Conservation (phyloP, 2,113 vertebrate species). For the Lycocorax pyrrhopterus region DNA sequence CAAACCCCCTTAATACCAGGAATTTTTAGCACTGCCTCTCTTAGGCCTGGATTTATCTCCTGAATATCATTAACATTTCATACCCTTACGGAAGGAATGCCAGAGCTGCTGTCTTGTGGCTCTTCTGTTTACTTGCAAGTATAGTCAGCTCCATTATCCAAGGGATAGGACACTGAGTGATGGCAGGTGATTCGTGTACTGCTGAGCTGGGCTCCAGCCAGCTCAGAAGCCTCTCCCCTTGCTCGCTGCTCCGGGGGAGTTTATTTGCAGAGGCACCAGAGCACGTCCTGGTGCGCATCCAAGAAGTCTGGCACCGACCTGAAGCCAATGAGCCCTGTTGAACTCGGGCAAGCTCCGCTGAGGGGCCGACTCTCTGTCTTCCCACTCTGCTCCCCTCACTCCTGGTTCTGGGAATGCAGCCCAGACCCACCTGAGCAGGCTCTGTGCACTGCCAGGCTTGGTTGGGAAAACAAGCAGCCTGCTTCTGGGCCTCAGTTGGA, state of each 20-base stretch:
- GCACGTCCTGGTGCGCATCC: background rate
- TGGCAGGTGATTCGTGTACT: background rate
- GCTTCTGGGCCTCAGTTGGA: background rate
- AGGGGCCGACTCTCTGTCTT: background rate
- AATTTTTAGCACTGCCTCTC: background rate
- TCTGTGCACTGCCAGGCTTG: background rate
- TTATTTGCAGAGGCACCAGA: background rate
- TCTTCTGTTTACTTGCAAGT: background rate
- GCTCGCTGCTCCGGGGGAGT: background rate
- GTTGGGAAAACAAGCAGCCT: background rate
- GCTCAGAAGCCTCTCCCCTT: background rate
- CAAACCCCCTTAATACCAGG: background rate
- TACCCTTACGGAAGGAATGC: background rate
- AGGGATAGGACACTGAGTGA: background rate
- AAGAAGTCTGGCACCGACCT: background rate
- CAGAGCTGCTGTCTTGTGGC: background rate
- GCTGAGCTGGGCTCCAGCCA: background rate
- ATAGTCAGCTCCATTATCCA: background rate
- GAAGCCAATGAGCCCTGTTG: background rate
- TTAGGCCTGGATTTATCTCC: background rate
- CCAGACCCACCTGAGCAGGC: slow-evolving; percentile 11
- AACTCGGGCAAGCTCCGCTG: background rate
- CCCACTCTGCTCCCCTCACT: background rate
- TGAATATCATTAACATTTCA: background rate
- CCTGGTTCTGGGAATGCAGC: slow-evolving; percentile 4